Base-by-base conservation (phyloP, 2,113 vertebrate species). In the Puffinus mauretanicus region DNA sequence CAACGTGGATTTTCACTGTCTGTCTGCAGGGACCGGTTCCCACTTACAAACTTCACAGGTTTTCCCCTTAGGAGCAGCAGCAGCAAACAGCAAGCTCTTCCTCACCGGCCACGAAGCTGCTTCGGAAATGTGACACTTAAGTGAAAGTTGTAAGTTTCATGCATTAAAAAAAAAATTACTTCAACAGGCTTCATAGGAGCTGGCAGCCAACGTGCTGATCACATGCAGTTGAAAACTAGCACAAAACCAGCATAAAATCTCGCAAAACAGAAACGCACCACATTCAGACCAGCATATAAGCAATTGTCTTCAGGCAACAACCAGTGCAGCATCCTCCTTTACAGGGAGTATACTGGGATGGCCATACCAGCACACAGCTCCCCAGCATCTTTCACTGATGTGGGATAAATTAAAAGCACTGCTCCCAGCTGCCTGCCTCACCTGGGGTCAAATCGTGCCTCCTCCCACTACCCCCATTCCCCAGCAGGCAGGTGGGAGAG, bases 251-350 rank as follows among this genome's bases (percentile, higher is more conserved):
- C 38, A 55, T 12, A 93, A 60, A 83, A 70, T 34, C 16, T 47
- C 29, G 44, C 4, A 2, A n/a, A 82, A 82, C 2, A 34, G 20
- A 67, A 85, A 72, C 0, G 0, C 3, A 22, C 2, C 5, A 27
- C 16, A 11, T n/a, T 64, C 69, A 71, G n/a, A 62, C 18, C 47
- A 83, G 6, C 4, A 10, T 7, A 58, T 16, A 73, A 82, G 14
- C 49, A 62, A 57, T 1, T 16, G 5, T 11, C 51, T 62, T 62
- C 54, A 32, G 69, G 47, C 21, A 71, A 49, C 0, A 0, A 36
- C 24, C 27, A 49, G 14, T 2, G 1, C 34, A 86, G 46, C 58
- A 81, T 8, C 60, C 9, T 86, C n/a, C 36, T 29, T 29, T 15
- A 6, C 11, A 42, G 12, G 10, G n/a, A 61, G 10, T 10, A 54